Percentiles rank a stretch among this genome's conserved stretches.
These are phyloP conservation scores for Tigriopus japonicus DNA, from an alignment of 1,140 invertebrate species.

Conservation along the genomic window DNA sequence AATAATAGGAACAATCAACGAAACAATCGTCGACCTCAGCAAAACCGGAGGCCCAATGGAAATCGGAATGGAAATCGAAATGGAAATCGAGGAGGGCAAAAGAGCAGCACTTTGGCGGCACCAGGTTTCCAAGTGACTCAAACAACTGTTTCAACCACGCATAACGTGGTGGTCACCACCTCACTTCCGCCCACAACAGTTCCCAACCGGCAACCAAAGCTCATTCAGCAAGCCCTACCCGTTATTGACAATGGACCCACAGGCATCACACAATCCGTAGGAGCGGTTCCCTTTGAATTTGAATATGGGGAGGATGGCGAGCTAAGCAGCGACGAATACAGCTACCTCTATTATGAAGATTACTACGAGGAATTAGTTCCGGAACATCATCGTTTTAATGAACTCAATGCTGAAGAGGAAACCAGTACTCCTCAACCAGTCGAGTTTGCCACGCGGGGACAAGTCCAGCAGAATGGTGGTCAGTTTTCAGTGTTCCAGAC, in stretches of 20 bases:
- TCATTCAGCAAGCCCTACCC: neutral
- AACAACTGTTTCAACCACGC: neutral
- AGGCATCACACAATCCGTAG: neutral
- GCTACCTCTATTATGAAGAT: conserved; percentile 10
- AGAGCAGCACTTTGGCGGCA: neutral
- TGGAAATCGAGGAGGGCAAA: neutral
- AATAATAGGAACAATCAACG: neutral
- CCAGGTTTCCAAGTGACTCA: neutral
- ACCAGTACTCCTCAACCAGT: neutral
- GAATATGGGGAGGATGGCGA: neutral
- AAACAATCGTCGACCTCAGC: neutral
- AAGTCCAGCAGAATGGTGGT: neutral
- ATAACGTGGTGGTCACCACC: neutral
- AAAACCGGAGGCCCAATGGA: neutral
- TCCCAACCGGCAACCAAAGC: neutral
- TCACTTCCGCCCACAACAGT: neutral
- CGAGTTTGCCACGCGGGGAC: neutral
- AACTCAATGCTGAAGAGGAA: neutral
- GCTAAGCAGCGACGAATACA: conserved; percentile 4
- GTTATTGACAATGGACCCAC: neutral
- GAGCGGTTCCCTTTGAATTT: neutral
- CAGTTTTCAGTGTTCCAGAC: no score
- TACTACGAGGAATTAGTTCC: conserved; percentile 14
- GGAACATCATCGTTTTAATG: conserved; percentile 6
- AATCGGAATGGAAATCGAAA: neutral